Evolutionary conservation across 2,888 invertebrate species (phyloP), one percentile per base, ranked within the genome.

Genomic region (Cryptosula pallasiana): DNA sequence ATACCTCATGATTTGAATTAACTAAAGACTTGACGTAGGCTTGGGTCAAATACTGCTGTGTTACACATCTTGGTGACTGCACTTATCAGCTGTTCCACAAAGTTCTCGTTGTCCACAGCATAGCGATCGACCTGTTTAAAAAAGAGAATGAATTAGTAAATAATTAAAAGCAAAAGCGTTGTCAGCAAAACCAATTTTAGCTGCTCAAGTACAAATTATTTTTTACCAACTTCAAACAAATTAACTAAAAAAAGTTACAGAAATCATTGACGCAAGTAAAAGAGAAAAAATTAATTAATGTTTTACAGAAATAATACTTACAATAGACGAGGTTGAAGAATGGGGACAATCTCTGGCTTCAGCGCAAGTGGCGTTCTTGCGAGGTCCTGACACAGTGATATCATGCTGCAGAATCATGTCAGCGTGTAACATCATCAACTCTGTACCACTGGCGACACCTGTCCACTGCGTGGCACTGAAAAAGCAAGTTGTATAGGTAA

Each of bases 381-480:
- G 5, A 13, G 63, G 3, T 45, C 45, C 45, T 13, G 20, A 9
- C 9, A 63, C 63, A 25, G 63, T 63, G 63, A 63, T 29, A 5
- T 32, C 29, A n/a, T 63, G 63, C 27, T 29, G 63, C 13, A 63
- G 63, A 9, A 25, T 32, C 63, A 63, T 63, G n/a, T 63, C 63
- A 32, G 63, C 63, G 34, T 63, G 63, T 5, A 63, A 32, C 63
- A 63, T 63, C 29, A 34, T 63, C 5, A 63, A 5, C 3, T 63
- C n/a, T 13, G 13, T 27, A 3, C 63, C 63, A 32, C 63, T 63
- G 2, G 63, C 32, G 5, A 32, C 32, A n/a, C 63, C 63, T 5
- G 13, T 34, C 63, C 63, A 63, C 27, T 63, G 63, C 13, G 9
- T 63, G n/a, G 63, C 63, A 5, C 63, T 63, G 32, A 63, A 63